Evolutionary conservation across 2,797 vertebrate genomes (phyloP).

Genomic region (Sebastes itinus): DNA sequence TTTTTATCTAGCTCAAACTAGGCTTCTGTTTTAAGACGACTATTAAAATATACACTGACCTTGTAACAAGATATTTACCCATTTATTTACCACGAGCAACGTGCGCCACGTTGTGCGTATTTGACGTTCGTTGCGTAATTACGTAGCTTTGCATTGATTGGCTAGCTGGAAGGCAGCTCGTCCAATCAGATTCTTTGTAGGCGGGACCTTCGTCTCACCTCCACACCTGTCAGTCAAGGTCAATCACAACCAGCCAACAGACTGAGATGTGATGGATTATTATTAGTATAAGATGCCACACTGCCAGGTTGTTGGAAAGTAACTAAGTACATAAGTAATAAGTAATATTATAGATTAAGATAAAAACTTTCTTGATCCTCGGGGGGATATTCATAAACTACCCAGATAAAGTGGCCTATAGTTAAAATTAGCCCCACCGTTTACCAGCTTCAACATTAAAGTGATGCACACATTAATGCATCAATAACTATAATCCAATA

Average conservation of each 20-base stretch:
- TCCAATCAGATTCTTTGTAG: neutral
- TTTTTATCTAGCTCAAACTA: neutral
- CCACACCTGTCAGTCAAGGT: neutral
- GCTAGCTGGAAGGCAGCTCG: neutral
- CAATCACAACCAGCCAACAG: neutral
- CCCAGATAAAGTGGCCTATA: neutral
- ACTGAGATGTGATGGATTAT: neutral
- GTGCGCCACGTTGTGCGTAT: rapidly evolving
- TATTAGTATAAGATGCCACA: neutral
- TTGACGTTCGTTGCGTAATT: neutral
- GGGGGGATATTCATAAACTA: rapidly evolving
- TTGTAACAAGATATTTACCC: neutral
- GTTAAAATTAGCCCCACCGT: neutral
- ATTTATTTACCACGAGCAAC: rapidly evolving
- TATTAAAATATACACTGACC: neutral
- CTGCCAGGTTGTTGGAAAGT: neutral
- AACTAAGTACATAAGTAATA: no score
- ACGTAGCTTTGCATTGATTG: neutral
- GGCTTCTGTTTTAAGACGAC: rapidly evolving
- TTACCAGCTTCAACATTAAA: neutral
- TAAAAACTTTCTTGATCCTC: neutral
- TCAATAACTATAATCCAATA: neutral
- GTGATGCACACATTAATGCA: neutral
- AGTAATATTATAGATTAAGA: neutral
- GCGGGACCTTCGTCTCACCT: neutral